Conservation (phyloP, 2,113 vertebrate genomes). For the Cariama cristata region DNA sequence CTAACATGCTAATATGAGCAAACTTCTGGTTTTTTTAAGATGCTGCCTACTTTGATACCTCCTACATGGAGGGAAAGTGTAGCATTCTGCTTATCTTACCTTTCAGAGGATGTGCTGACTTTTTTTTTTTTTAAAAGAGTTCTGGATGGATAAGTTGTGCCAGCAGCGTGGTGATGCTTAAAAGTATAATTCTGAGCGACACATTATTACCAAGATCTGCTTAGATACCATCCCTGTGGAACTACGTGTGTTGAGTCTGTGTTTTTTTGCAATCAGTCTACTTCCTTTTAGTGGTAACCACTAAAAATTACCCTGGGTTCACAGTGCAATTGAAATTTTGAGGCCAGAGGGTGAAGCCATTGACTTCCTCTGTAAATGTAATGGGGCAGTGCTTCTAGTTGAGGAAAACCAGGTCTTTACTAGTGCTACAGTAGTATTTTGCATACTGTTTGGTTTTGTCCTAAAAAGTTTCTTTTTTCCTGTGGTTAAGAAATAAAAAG, state of each 20-base stretch:
- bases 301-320: constrained; percentile 38
- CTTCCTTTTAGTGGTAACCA: constrained; percentile 52
- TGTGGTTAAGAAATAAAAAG: constrained; percentile 9
- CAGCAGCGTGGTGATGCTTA: background rate
- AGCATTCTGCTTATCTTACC: background rate
- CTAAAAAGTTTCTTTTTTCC: constrained; percentile 12
- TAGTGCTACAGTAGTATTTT: background rate
- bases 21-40: background rate
- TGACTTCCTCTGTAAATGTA: constrained; percentile 48
- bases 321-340: constrained; percentile 34
- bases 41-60: background rate
- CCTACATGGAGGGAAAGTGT: background rate
- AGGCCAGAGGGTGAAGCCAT: constrained; percentile 55
- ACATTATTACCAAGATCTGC: background rate
- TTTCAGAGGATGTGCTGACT: background rate
- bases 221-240: background rate
- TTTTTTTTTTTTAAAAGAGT: background rate
- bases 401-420: background rate
- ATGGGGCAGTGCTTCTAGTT: background rate
- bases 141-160: background rate
- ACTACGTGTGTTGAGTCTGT: background rate
- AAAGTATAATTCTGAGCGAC: background rate
- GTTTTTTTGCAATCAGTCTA: constrained; percentile 56
- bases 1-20: background rate
- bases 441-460: background rate